phyloP scores from a whole-genome alignment of 2,888 invertebrate genomes.

The Acanthosepion pharaonis region DNA sequence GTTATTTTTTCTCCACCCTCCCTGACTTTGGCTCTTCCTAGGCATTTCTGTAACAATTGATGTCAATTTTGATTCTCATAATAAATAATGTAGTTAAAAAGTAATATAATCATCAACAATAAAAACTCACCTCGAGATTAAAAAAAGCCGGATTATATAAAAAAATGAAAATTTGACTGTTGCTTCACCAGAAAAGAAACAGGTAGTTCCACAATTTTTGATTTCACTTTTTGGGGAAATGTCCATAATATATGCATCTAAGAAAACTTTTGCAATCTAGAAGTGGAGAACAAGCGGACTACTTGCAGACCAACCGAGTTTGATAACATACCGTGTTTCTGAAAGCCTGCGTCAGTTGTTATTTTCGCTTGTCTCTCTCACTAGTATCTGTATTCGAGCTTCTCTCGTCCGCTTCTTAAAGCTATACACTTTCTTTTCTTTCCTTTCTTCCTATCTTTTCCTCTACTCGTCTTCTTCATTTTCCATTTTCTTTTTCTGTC shows the following conservation, averaged over 20 bases:
- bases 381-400: background rate
- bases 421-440: background rate
- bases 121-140: background rate
- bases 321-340: background rate
- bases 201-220: background rate
- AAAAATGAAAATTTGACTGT: background rate
- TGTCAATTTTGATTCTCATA: no score
- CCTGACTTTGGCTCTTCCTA: no score
- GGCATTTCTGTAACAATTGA: no score
- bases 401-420: background rate
- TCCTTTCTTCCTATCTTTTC: no score
- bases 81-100: no score
- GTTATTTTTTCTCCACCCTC: no score
- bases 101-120: background rate
- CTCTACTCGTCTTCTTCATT: no score
- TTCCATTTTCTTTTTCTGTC: no score
- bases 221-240: background rate
- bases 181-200: background rate
- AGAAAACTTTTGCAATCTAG: background rate
- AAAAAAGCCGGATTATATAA: background rate
- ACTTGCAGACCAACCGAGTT: background rate
- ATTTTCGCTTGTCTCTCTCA: background rate
- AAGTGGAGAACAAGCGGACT: background rate
- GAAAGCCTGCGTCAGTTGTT: background rate
- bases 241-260: background rate